Percentiles rank a stretch among this genome's conserved stretches.
phyloP scores from a whole-genome alignment of 2,888 invertebrate genomes.

The Phorcus lineatus region DNA sequence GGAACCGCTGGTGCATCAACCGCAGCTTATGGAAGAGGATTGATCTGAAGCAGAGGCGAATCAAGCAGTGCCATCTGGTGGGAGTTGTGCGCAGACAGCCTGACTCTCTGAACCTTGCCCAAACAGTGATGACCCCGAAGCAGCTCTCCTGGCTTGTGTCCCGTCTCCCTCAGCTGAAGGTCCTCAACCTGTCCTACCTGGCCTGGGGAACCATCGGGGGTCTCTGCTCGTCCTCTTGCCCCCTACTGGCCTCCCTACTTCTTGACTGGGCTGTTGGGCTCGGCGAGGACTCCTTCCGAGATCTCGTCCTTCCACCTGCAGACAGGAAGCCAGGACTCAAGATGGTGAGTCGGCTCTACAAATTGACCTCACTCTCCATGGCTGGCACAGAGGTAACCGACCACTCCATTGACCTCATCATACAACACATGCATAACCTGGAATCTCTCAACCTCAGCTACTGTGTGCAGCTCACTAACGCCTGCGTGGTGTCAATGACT shows the following conservation, averaged over 20 bases:
- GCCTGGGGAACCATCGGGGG: conserved; percentile 86
- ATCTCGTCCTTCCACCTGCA: conserved; percentile 90
- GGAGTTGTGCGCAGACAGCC: conserved; percentile 94
- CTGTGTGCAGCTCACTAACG: conserved; percentile 91
- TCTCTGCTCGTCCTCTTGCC: conserved; percentile 87
- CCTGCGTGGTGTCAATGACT: conserved; percentile 82
- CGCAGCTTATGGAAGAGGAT: conserved; percentile 89
- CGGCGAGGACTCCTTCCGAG: conserved; percentile 88
- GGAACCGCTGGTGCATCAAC: conserved; percentile 90
- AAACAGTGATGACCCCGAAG: conserved; percentile 90
- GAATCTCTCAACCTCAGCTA: conserved; percentile 88
- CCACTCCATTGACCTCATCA: conserved; percentile 81
- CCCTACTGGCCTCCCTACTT: conserved; percentile 84
- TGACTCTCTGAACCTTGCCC: conserved; percentile 87
- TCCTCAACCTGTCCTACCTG: conserved; percentile 84
- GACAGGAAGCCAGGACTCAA: conserved; percentile 85
- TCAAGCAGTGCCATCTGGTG: conserved; percentile 84
- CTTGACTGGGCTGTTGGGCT: conserved; percentile 90
- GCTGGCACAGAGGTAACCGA: conserved; percentile 94
- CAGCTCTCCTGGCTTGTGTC: conserved; percentile 95
- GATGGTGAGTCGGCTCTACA: conserved; percentile 86
- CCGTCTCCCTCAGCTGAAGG: conserved; percentile 88
- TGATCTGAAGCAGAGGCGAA: conserved; percentile 83
- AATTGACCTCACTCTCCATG: conserved; percentile 84
- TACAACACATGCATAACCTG: conserved; percentile 76